Evolutionary conservation across 2,797 vertebrate genomes (phyloP), one percentile per base, ranked within the genome.

Genomic region (Semaprochilodus insignis): DNA sequence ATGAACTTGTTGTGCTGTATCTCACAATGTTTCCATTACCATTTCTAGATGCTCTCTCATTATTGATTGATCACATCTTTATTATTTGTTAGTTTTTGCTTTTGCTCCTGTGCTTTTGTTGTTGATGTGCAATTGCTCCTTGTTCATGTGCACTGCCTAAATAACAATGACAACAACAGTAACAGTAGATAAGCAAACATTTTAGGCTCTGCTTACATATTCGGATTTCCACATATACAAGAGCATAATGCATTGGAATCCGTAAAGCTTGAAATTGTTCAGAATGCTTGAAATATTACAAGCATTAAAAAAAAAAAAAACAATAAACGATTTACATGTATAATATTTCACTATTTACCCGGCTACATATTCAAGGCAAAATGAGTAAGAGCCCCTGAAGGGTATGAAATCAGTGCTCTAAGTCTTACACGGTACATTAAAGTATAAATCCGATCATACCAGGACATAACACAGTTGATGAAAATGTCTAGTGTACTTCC

Each of bases 311-410:
- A 67, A 62, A 57, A 66, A 67, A 60, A 21, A 40, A 57, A 27
- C 4, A 81, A 73, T 54, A 4, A 54, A 40, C 74, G 51, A 81
- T 19, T 78, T 15, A 72, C 78, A 21, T 44, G 44, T 57, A 80
- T 79, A 55, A 34, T 57, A 69, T 60, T 60, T 80, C 21, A 34
- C 62, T 59, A 25, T 62, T 31, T 62, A 69, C 51, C 71, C 34
- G 40, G 70, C 83, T 89, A 88, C 23, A 89, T 79, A 89, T 77
- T 90, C 86, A 94, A 94, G 92, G 92, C 92, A 91, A 84, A 91
- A 87, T 90, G 87, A 89, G 88, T 91, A 88, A 69, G 54, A 88
- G 90, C 86, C 88, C 83, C 80, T 83, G 91, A 92, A 92, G 89
- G 89, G 87, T 87, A 88, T 81, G 55, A 86, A 85, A 85, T 88